These are phyloP conservation scores for Neosilurus mollespiculum DNA, from an alignment of 2,797 vertebrate genomes.

Conservation along the genomic window DNA sequence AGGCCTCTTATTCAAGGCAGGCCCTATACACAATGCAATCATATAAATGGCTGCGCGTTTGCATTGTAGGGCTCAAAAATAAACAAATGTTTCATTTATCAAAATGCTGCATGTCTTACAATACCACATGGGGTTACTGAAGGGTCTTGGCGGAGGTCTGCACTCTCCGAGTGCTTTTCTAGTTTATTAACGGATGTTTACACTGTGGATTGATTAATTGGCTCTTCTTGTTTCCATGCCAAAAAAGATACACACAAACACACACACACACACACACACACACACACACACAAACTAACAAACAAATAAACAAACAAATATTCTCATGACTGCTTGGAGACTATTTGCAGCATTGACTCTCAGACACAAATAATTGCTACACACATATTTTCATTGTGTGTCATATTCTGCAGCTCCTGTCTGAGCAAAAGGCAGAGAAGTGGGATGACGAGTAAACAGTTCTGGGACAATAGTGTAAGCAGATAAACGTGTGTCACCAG, in stretches of 20 bases:
- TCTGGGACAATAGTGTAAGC: slow-evolving; percentile 47
- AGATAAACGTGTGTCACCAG: background rate
- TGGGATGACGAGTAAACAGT: slow-evolving; percentile 41
- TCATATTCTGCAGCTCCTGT: slow-evolving; percentile 45
- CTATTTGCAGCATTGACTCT: slow-evolving; percentile 38
- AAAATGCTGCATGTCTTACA: too few relatives aligned
- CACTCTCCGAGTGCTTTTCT: too few relatives aligned
- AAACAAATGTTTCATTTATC: too few relatives aligned
- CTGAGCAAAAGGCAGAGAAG: slow-evolving; percentile 38
- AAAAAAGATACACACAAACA: background rate
- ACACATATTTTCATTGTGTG: slow-evolving; percentile 22
- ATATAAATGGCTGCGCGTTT: too few relatives aligned
- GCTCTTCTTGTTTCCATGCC: background rate
- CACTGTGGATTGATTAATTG: background rate
- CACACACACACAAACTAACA: slow-evolving; percentile 20
- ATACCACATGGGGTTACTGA: too few relatives aligned
- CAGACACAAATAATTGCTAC: slow-evolving; percentile 50
- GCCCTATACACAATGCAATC: too few relatives aligned
- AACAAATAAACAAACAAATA: slow-evolving; percentile 17
- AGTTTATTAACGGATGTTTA: background rate
- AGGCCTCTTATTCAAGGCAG: too few relatives aligned
- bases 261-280: background rate
- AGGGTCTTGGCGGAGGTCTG: too few relatives aligned
- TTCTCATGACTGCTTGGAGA: slow-evolving; percentile 35
- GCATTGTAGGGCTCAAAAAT: too few relatives aligned